phyloP scores from a whole-genome alignment of 1,140 invertebrate genomes.

The Musca domestica region DNA sequence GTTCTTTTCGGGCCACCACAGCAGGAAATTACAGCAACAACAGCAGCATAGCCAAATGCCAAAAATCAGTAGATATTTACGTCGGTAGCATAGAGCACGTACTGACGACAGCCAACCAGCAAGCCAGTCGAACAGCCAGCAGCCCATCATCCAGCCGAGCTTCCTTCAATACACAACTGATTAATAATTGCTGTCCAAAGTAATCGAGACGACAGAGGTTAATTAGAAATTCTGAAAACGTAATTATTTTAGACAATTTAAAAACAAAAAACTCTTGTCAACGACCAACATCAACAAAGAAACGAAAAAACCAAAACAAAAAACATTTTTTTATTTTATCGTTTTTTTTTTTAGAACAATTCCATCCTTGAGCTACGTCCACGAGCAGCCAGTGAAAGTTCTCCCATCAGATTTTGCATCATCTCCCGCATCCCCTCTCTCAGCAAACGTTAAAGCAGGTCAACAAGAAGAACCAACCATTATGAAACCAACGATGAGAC shows the following conservation, averaged over 20 bases:
- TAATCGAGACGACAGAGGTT: not conserved
- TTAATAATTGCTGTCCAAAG: too few relatives aligned
- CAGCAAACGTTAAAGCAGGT: not conserved
- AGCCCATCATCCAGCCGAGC: too few relatives aligned
- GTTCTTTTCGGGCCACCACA: not conserved
- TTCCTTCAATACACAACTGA: too few relatives aligned
- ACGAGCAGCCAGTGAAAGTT: not conserved
- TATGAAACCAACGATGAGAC: conserved; percentile 12
- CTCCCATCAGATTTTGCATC: too few relatives aligned
- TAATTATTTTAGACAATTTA: conserved; percentile 4
- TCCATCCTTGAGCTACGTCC: not conserved
- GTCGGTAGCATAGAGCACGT: too few relatives aligned
- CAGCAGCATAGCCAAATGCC: too few relatives aligned
- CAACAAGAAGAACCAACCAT: too few relatives aligned
- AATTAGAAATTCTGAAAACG: conserved; percentile 10
- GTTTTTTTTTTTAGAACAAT: not conserved
- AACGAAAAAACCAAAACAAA: not conserved
- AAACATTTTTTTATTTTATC: not conserved
- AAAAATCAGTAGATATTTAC: too few relatives aligned
- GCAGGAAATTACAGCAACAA: too few relatives aligned
- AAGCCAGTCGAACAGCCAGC: too few relatives aligned
- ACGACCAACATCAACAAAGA: not conserved
- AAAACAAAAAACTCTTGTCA: not conserved
- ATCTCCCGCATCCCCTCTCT: too few relatives aligned
- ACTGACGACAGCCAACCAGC: too few relatives aligned